These are phyloP conservation scores for Pseudococcus jackbeardsleyi DNA, from an alignment of 2,888 invertebrate genomes.

Conservation along the genomic window DNA sequence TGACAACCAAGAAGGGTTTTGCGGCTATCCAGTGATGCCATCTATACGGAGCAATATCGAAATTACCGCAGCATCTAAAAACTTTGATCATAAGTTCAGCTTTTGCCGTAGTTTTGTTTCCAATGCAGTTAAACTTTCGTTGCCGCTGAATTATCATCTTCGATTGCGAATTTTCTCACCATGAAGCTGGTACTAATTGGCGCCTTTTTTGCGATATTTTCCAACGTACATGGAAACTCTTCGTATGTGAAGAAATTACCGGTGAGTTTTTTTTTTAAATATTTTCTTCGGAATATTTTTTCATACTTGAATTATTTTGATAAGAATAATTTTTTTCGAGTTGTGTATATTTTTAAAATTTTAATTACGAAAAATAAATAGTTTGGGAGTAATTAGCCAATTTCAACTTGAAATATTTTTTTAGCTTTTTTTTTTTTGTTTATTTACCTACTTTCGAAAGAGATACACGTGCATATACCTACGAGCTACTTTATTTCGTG, in stretches of 20 bases:
- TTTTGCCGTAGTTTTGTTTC: slow-evolving; percentile 27
- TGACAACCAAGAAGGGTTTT: too few relatives aligned
- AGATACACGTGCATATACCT: not conserved
- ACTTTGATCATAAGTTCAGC: slow-evolving; percentile 31
- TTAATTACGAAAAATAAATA: not conserved
- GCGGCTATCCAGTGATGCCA: slow-evolving; percentile 29
- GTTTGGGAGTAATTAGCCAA: not conserved
- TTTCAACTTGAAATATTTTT: not conserved
- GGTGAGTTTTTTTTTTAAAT: not conserved
- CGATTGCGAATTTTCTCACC: slow-evolving; percentile 49
- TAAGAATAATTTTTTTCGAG: not conserved
- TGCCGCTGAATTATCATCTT: slow-evolving; percentile 56
- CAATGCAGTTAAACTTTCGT: slow-evolving; percentile 58
- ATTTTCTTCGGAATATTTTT: not conserved
- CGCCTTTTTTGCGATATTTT: slow-evolving; percentile 64
- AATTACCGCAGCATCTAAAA: not conserved
- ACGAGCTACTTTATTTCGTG: not conserved
- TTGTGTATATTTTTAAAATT: not conserved
- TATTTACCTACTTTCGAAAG: not conserved
- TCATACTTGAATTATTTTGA: not conserved
- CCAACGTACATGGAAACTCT: slow-evolving; percentile 36
- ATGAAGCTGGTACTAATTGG: slow-evolving; percentile 55
- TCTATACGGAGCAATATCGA: not conserved
- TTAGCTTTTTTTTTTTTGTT: not conserved
- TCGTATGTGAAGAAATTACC: slow-evolving; percentile 45